Evolutionary conservation across 1,140 invertebrate genomes (phyloP), one percentile per base, ranked within the genome.

Genomic region (Diachasmimorpha longicaudata): DNA sequence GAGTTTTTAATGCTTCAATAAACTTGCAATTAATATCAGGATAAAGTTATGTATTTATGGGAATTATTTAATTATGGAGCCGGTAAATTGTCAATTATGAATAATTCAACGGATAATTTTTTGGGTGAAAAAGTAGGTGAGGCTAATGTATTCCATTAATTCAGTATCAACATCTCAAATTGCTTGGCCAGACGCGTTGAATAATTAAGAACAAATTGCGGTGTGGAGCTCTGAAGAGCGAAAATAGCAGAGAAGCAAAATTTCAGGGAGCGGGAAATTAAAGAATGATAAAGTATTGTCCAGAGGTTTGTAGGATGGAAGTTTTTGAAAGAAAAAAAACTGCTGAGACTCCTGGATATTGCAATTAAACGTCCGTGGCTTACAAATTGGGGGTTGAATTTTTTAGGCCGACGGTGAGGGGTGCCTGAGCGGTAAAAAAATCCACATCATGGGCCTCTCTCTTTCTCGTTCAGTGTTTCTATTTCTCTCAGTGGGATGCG

Each of bases 321-420:
- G 48, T 58, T 58, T 37, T 36, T 63, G 75, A n/a, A n/a, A 78
- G 77, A 82, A 83, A 79, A 79, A 78, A 75, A 83, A 82, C 77
- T 80, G 75, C 79, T 74, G 81, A 84, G 81, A 75, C 81, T 16
- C 75, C 74, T 85, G 82, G 80, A 85, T 88, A 87, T 87, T 83
- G 84, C 86, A 87, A 86, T 87, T 87, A 87, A 87, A 87, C 84
- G 82, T 81, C 79, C 81, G 81, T 81, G 84, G 82, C 78, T 83
- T 82, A 85, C 85, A 86, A 87, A 88, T 88, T 85, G 86, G 81
- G 84, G 82, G 86, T 85, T 87, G 84, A 85, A 86, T 86, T 86
- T 87, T 87, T 84, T 79, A 78, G 76, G 76, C 80, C 80, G 76
- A 74, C 74, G 75, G 76, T 73, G 78, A 69, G 78, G 72, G 81